These are phyloP conservation scores for Ptilonorhynchus violaceus DNA, from an alignment of 2,113 vertebrate species.

Conservation along the genomic window DNA sequence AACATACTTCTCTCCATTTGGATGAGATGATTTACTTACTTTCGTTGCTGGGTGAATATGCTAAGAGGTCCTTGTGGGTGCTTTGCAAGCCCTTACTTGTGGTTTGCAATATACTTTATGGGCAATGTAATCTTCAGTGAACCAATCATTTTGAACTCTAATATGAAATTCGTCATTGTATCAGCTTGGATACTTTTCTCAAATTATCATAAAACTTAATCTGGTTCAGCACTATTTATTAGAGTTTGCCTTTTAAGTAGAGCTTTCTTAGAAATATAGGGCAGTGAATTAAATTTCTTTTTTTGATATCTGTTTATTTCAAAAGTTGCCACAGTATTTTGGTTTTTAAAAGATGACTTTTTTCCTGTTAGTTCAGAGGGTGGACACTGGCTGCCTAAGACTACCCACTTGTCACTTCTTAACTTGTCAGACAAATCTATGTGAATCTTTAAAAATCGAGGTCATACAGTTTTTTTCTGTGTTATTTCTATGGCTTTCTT, in stretches of 20 bases:
- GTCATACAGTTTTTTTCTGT: background rate
- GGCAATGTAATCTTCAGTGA: background rate
- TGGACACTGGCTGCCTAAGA: background rate
- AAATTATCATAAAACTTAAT: background rate
- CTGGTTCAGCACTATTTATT: background rate
- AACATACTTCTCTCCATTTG: background rate
- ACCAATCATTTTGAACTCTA: background rate
- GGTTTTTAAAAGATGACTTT: background rate
- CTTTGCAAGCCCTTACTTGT: background rate
- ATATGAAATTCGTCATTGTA: background rate
- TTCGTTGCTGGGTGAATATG: background rate
- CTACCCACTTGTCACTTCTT: background rate
- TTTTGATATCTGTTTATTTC: background rate
- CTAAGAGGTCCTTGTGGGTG: background rate
- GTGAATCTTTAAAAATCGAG: background rate
- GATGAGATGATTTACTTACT: background rate
- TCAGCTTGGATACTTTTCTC: background rate
- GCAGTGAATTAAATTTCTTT: background rate
- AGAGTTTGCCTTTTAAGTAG: background rate
- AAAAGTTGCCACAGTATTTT: background rate
- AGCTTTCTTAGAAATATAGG: background rate
- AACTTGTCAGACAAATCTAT: background rate
- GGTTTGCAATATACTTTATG: background rate
- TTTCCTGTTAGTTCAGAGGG: background rate
- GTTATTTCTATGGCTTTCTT: background rate